Conservation (phyloP, 2,113 vertebrate genomes). For the Mugil cephalus region DNA sequence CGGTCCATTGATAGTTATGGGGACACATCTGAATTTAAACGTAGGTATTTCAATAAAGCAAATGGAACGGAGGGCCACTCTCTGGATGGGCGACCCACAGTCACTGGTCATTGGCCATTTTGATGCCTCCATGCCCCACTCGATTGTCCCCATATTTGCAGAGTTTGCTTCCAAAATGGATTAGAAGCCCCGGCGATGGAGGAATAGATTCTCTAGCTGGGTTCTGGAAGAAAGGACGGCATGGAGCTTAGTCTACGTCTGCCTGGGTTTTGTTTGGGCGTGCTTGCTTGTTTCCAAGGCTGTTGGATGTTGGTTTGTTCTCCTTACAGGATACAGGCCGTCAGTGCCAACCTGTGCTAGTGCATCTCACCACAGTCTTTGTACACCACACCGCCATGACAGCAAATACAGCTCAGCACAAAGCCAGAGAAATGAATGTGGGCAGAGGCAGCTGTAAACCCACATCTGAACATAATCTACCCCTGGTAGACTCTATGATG, state of each 20-base stretch:
- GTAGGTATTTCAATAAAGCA: constrained; percentile 47
- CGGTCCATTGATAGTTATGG: constrained; percentile 38
- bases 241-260: constrained; percentile 29
- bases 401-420: constrained; percentile 32
- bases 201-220: constrained; percentile 35
- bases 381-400: constrained; percentile 13
- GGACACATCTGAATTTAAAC: constrained; percentile 53
- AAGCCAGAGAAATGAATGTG: constrained; percentile 17
- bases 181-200: constrained; percentile 40
- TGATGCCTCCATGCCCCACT: constrained; percentile 18
- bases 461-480: constrained; percentile 38
- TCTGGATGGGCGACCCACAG: constrained; percentile 31
- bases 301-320: constrained; percentile 52
- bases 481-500: constrained; percentile 15
- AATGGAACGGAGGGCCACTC: constrained; percentile 42
- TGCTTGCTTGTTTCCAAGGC: constrained; percentile 26
- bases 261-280: constrained; percentile 37
- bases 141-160: constrained; percentile 24
- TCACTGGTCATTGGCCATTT: constrained; percentile 28
- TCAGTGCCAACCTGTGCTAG: constrained; percentile 44
- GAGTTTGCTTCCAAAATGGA: constrained; percentile 33
- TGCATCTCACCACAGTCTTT: constrained; percentile 44
- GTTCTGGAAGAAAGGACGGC: constrained; percentile 51
- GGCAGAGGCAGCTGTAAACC: constrained; percentile 26
- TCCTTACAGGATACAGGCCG: constrained; percentile 34